Percentiles rank a stretch among this genome's conserved stretches.
Evolutionary conservation across 2,888 invertebrate species (phyloP).

Genomic region (Parthenolecanium corni): DNA sequence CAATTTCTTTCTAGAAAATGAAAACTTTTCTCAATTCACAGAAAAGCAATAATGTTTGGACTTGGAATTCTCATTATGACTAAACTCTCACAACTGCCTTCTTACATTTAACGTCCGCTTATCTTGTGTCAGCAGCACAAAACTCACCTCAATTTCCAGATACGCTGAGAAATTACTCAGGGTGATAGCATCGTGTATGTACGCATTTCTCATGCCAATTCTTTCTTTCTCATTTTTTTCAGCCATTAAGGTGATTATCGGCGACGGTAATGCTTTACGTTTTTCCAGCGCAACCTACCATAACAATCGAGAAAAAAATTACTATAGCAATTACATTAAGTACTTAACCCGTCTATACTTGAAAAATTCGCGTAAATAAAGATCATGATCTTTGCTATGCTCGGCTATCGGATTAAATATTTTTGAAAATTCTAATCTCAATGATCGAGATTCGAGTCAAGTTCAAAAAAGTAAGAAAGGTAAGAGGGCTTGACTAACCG

Average conservation of each 20-base stretch:
- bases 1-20: too few species aligned
- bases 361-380: neutral
- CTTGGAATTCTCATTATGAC: too few species aligned
- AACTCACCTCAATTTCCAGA: conserved; percentile 49
- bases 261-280: conserved; percentile 47
- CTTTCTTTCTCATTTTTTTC: conserved; percentile 72
- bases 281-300: conserved; percentile 33
- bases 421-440: too few species aligned
- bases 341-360: neutral
- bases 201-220: conserved; percentile 70
- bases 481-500: conserved; percentile 36
- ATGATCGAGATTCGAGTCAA: too few species aligned
- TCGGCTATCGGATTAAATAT: too few species aligned
- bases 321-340: too few species aligned
- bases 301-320: neutral
- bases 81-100: too few species aligned
- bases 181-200: conserved; percentile 77
- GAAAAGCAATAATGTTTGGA: too few species aligned
- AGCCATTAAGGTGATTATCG: conserved; percentile 73
- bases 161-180: conserved; percentile 72
- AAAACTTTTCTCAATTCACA: too few species aligned
- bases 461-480: neutral
- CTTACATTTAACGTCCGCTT: too few species aligned
- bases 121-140: too few species aligned
- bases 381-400: too few species aligned